Percentiles rank a stretch among this genome's conserved stretches.
These are phyloP conservation scores for Epinotia brunnichana DNA, from an alignment of 2,888 invertebrate genomes.

Conservation along the genomic window DNA sequence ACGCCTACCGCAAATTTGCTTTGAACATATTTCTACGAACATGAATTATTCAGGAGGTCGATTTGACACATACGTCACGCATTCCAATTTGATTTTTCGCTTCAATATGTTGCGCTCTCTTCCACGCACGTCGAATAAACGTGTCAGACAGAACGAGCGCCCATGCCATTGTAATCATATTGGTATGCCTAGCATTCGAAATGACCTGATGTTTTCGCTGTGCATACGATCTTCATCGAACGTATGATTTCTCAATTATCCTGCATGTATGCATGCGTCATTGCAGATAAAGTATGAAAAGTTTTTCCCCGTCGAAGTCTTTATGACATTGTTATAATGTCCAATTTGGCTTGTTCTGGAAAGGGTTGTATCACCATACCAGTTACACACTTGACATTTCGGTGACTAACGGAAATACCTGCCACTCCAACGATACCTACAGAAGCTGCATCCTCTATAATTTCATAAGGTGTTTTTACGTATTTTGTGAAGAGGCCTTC, in stretches of 20 bases:
- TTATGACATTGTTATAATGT: too few relatives aligned
- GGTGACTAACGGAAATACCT: constrained; percentile 26
- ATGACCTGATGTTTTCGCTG: neutral
- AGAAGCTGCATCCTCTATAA: neutral
- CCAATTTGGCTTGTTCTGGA: too few relatives aligned
- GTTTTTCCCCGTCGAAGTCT: neutral
- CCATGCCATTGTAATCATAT: neutral
- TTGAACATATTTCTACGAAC: constrained; percentile 17
- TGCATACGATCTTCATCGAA: constrained; percentile 10
- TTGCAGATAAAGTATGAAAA: neutral
- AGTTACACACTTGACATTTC: constrained; percentile 20
- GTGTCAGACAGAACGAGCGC: neutral
- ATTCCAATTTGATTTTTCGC: neutral
- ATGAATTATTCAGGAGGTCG: constrained; percentile 35
- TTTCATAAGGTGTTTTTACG: neutral
- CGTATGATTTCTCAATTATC: constrained; percentile 35
- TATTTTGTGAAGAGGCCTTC: constrained; percentile 1
- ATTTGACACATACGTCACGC: neutral
- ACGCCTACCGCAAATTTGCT: constrained; percentile 26
- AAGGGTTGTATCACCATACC: too few relatives aligned
- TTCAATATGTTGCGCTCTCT: neutral
- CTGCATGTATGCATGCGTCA: constrained; percentile 23
- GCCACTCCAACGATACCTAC: neutral
- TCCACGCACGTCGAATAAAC: neutral
- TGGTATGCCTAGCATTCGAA: too few relatives aligned